A percentile compares a stretch with the other conserved stretches of the same genome.
Conservation (phyloP, 2,113 vertebrate species). For the Chaetops frenatus region DNA sequence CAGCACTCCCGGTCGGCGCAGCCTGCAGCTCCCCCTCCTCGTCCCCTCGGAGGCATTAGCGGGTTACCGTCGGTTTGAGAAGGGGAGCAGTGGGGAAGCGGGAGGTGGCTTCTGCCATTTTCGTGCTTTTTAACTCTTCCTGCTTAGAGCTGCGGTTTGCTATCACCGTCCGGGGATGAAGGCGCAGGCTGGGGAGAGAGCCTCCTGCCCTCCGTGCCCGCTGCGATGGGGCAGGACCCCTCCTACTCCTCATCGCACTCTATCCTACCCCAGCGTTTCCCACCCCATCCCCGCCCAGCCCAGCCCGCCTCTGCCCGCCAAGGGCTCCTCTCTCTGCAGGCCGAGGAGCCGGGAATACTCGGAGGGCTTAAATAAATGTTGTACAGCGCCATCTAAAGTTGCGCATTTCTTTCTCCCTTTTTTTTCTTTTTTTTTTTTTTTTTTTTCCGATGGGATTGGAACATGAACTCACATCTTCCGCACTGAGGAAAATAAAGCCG, state of each 20-base stretch:
- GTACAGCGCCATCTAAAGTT: constrained; percentile 46
- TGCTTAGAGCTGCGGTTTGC: neutral
- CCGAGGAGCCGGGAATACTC: neutral
- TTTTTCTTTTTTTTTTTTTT: neutral
- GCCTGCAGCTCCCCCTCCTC: neutral
- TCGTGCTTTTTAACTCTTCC: neutral
- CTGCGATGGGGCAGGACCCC: neutral
- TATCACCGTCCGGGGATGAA: neutral
- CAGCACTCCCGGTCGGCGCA: neutral
- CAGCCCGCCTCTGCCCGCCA: neutral
- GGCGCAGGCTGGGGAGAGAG: neutral
- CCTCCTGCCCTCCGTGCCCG: neutral
- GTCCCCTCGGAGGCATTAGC: neutral
- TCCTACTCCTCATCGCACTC: neutral
- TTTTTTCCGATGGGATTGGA: neutral
- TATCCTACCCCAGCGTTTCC: neutral
- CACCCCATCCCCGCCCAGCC: neutral
- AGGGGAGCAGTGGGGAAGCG: neutral
- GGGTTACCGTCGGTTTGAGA: neutral
- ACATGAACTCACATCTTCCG: neutral
- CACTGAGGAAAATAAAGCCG: constrained; percentile 3
- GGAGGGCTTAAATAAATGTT: constrained; percentile 43
- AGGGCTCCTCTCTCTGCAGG: neutral
- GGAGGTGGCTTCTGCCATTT: neutral
- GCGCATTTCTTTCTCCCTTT: neutral